Evolutionary conservation across 2,113 vertebrate genomes (phyloP), one percentile per base, ranked within the genome.

Genomic region (Podilymbus podiceps): DNA sequence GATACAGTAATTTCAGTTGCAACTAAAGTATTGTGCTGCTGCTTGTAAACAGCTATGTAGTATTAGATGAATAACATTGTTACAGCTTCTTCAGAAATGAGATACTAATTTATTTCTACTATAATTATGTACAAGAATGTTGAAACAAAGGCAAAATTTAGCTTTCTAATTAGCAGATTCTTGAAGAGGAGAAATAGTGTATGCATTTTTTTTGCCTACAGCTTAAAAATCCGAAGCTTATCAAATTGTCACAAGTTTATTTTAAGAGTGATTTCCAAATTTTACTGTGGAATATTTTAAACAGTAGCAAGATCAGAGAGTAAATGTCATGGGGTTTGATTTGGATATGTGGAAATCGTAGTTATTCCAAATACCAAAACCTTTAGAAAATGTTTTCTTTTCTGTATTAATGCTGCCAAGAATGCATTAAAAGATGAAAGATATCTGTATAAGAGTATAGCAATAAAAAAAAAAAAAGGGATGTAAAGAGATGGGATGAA

Each of bases 1-100:
- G 90, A 93, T 95, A 93, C 30, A 79, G 27, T 68, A 95, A 92
- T 90, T 97, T 95, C 95, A 93, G 44, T 96, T 93, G 71, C 72
- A 97, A 83, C 90, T 93, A 6, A 74, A 88, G 75, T 72, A 82
- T 42, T 73, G 46, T 94, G 63, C 44, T 52, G 33, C 59, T 94
- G 50, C 77, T 89, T 90, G 35, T 38, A 73, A 97, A 56, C 49
- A 88, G 62, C 59, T 88, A 53, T 73, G 50, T 75, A 77, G 31
- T 88, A 20, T 91, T 88, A 66, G 31, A 72, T 95, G 83, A 85
- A 9, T 89, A 92, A 66, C 55, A 47, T 4, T 50, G 64, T 86
- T 83, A 28, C 1, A 6, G 7, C 64, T 52, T 84, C 8, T 71
- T 59, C 79, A 90, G 62, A 72, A 83, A 40, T 63, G 7, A 80